phyloP scores from a whole-genome alignment of 2,888 invertebrate genomes.

The Hydriomena furcata region DNA sequence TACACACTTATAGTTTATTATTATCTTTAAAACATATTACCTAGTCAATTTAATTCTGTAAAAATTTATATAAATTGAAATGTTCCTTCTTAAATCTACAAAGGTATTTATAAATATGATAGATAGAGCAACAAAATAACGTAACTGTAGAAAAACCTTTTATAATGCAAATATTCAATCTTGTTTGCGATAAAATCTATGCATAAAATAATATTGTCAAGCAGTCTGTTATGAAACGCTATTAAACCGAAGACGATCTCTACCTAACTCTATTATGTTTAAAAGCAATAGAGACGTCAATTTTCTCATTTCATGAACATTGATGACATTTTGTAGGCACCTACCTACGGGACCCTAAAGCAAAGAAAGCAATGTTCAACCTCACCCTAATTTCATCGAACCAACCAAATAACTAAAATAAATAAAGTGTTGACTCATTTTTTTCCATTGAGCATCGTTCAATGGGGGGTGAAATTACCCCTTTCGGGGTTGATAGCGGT shows the following conservation, averaged over 20 bases:
- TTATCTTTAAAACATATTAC: too few relatives aligned
- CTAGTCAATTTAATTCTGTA: too few relatives aligned
- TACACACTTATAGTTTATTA: too few relatives aligned
- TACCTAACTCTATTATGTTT: slow-evolving; percentile 20
- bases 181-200: slow-evolving; percentile 27
- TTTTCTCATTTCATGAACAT: slow-evolving; percentile 12
- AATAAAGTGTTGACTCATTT: slow-evolving; percentile 45
- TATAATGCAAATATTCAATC: slow-evolving; percentile 31
- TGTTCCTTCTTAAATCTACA: too few relatives aligned
- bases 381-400: slow-evolving; percentile 8
- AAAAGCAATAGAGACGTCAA: slow-evolving; percentile 24
- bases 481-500: slow-evolving; percentile 36
- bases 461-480: slow-evolving; percentile 44
- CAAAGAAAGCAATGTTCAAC: neutral
- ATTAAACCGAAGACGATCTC: slow-evolving; percentile 16
- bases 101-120: neutral
- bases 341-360: too few relatives aligned
- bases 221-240: slow-evolving; percentile 3
- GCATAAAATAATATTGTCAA: slow-evolving; percentile 20
- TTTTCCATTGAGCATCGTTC: slow-evolving; percentile 37
- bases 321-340: slow-evolving; percentile 3
- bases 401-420: slow-evolving; percentile 18
- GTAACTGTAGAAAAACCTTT: neutral
- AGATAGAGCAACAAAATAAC: neutral
- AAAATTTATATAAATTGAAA: too few relatives aligned